These are phyloP conservation scores for Papilio glaucus DNA, from an alignment of 1,140 invertebrate species.

Conservation along the genomic window DNA sequence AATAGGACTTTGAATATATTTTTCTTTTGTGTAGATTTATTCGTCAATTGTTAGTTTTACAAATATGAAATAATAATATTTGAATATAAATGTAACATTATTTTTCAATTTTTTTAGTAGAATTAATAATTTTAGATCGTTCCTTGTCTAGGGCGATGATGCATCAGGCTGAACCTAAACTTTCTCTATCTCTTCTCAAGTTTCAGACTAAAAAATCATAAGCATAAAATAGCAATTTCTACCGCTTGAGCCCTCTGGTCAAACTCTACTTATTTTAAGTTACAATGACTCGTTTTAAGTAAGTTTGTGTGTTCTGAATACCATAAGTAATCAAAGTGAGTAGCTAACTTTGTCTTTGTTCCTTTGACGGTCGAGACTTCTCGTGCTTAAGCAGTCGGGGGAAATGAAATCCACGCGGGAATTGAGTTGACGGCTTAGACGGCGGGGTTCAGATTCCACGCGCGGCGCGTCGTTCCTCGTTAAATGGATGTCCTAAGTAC, in stretches of 20 bases:
- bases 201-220: too few relatives aligned
- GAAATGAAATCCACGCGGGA: conserved; percentile 29
- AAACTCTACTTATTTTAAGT: neutral
- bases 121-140: too few relatives aligned
- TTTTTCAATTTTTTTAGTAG: neutral
- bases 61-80: neutral
- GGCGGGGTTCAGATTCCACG: conserved; percentile 7
- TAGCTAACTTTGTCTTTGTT: conserved; percentile 20
- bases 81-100: neutral
- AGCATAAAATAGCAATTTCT: neutral
- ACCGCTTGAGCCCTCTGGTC: neutral
- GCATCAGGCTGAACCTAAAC: neutral
- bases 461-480: conserved; percentile 1
- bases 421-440: conserved; percentile 33
- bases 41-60: neutral
- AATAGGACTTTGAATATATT: conserved; percentile 19
- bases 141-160: too few relatives aligned
- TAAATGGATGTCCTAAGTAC: conserved; percentile 27
- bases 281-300: conserved; percentile 5
- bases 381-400: conserved; percentile 23
- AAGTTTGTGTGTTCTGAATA: conserved; percentile 1
- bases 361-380: conserved; percentile 27
- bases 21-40: conserved; percentile 11
- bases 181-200: neutral
- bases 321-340: conserved; percentile 7